A percentile compares a stretch with the other conserved stretches of the same genome.
These are phyloP conservation scores for Tribolium madens DNA, from an alignment of 1,140 invertebrate species.

Conservation along the genomic window DNA sequence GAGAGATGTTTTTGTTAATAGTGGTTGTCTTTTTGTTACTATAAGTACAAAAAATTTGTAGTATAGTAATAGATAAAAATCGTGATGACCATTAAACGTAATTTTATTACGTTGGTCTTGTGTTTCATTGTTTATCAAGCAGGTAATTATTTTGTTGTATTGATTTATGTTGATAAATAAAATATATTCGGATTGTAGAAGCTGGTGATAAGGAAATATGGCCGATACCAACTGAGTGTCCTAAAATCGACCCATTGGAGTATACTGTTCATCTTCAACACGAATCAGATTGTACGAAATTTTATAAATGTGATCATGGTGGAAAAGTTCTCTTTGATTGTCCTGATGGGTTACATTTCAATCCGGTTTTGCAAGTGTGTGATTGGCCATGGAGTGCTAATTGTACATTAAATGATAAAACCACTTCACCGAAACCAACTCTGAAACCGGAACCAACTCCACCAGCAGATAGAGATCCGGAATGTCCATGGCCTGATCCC, in stretches of 20 bases:
- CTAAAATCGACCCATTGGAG: background rate
- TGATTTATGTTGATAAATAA: background rate
- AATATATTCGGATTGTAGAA: background rate
- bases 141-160: background rate
- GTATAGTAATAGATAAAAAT: conserved; percentile 22
- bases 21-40: conserved; percentile 19
- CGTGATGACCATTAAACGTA: background rate
- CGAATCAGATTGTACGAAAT: conserved; percentile 47
- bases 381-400: conserved; percentile 3
- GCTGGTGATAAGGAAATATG: conserved; percentile 22
- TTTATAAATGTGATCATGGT: conserved; percentile 63
- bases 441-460: background rate
- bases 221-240: conserved; percentile 34
- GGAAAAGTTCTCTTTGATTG: conserved; percentile 57
- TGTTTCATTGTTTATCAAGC: background rate
- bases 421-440: background rate
- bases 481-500: conserved; percentile 32
- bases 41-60: conserved; percentile 26
- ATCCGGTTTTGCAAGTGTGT: conserved; percentile 61
- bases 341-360: conserved; percentile 63
- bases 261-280: conserved; percentile 48
- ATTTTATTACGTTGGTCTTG: background rate
- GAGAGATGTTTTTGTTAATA: background rate
- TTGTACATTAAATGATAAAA: background rate
- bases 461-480: conserved; percentile 4